Conservation (phyloP, 2,888 invertebrate species). For the Drosophila buzzatii region DNA sequence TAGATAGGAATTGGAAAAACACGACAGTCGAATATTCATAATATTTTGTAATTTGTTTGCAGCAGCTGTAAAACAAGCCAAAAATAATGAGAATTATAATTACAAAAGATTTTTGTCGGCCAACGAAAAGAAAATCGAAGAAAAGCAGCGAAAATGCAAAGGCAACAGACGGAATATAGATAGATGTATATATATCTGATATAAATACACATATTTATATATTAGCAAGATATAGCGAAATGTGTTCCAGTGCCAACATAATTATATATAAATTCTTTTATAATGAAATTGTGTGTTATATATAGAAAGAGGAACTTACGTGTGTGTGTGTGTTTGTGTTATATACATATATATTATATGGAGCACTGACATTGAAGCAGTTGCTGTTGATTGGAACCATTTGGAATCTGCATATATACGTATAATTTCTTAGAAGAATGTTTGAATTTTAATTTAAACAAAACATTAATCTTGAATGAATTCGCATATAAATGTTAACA, state of each 20-base stretch:
- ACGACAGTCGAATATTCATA: slow-evolving; percentile 21
- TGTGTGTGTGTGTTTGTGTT: not conserved
- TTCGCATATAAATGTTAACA: not conserved
- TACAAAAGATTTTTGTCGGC: slow-evolving; percentile 49
- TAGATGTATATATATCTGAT: not conserved
- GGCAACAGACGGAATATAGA: not conserved
- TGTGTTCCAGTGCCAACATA: slow-evolving; percentile 33
- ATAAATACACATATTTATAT: not conserved
- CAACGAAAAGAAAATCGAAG: not conserved
- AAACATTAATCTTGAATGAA: slow-evolving; percentile 13
- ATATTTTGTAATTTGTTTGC: slow-evolving; percentile 55
- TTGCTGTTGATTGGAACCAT: slow-evolving; percentile 20
- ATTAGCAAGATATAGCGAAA: not conserved
- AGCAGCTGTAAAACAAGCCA: slow-evolving; percentile 44
- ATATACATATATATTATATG: slow-evolving; percentile 9
- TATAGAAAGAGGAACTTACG: not conserved
- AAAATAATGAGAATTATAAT: slow-evolving; percentile 41
- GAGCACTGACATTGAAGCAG: slow-evolving; percentile 47
- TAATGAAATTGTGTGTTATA: slow-evolving; percentile 12
- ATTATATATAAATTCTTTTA: slow-evolving; percentile 12
- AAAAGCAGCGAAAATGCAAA: slow-evolving; percentile 4
- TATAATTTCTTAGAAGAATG: not conserved
- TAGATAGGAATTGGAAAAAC: slow-evolving; percentile 20
- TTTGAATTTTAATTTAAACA: slow-evolving; percentile 5
- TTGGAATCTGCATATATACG: slow-evolving; percentile 21